Percentiles rank a stretch among this genome's conserved stretches.
phyloP scores from a whole-genome alignment of 1,140 invertebrate species.

The Macrosteles quadrilineatus region DNA sequence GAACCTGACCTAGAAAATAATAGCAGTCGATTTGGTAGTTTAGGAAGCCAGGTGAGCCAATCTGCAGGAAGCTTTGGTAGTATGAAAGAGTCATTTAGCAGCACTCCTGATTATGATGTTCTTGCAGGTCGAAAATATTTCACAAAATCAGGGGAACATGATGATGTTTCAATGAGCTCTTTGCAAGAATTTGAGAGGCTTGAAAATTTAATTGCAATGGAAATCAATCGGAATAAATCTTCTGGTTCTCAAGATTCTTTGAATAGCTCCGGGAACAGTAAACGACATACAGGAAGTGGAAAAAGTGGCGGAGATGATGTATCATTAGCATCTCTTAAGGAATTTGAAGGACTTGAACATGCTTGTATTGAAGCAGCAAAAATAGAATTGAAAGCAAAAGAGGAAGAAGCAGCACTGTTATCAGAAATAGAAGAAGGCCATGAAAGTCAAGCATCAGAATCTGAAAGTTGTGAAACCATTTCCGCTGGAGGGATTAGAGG shows the following conservation, averaged over 20 bases:
- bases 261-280: conserved; percentile 54
- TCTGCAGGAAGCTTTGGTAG: conserved; percentile 76
- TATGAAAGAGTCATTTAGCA: conserved; percentile 72
- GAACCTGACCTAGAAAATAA: conserved; percentile 83
- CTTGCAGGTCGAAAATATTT: conserved; percentile 77
- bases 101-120: conserved; percentile 83
- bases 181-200: conserved; percentile 92
- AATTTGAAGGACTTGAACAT: conserved; percentile 90
- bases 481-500: conserved; percentile 56
- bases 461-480: conserved; percentile 68
- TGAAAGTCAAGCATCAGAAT: conserved; percentile 63
- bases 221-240: conserved; percentile 60
- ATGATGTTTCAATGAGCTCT: conserved; percentile 88
- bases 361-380: conserved; percentile 81
- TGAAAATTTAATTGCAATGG: conserved; percentile 74
- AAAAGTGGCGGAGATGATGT: conserved; percentile 85
- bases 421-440: conserved; percentile 70
- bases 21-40: conserved; percentile 73
- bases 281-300: conserved; percentile 61
- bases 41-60: conserved; percentile 73
- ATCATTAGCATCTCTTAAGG: conserved; percentile 88
- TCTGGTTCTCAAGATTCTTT: conserved; percentile 73
- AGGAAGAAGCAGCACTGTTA: conserved; percentile 76
- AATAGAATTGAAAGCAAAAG: conserved; percentile 79
- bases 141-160: conserved; percentile 77